Conservation (phyloP, 2,888 invertebrate genomes). For the Ochropleura plecta region DNA sequence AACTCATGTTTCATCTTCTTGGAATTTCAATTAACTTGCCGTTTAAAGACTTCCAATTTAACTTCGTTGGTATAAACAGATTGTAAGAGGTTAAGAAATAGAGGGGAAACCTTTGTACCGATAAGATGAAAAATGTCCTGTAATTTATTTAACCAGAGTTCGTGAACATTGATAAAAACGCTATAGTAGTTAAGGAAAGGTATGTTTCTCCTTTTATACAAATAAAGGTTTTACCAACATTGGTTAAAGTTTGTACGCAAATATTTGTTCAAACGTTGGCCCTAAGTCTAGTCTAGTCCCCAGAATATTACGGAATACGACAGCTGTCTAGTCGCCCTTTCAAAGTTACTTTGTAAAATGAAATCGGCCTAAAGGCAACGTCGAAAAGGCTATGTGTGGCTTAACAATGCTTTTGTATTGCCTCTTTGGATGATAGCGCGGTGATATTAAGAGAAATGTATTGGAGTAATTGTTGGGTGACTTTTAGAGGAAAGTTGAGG, state of each 20-base stretch:
- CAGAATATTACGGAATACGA: slow-evolving; percentile 63
- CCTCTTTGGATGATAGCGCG: slow-evolving; percentile 47
- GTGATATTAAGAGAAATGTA: slow-evolving; percentile 56
- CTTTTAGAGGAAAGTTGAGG: slow-evolving; percentile 11
- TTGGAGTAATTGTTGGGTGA: slow-evolving; percentile 31
- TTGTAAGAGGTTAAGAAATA: slow-evolving; percentile 44
- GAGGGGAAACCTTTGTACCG: slow-evolving; percentile 30
- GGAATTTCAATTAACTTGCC: slow-evolving; percentile 57
- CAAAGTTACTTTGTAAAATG: slow-evolving; percentile 82
- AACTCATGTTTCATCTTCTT: slow-evolving; percentile 51
- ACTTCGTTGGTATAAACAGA: slow-evolving; percentile 52
- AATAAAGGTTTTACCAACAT: slow-evolving; percentile 25
- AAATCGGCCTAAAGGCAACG: slow-evolving; percentile 75
- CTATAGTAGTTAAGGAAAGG: background rate
- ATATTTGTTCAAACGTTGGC: slow-evolving; percentile 25
- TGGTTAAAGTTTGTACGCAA: slow-evolving; percentile 11
- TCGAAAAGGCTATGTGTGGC: slow-evolving; percentile 77
- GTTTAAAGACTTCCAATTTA: slow-evolving; percentile 53
- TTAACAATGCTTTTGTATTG: slow-evolving; percentile 62
- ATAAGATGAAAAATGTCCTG: slow-evolving; percentile 35
- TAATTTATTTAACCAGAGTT: slow-evolving; percentile 45
- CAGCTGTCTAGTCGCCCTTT: slow-evolving; percentile 68
- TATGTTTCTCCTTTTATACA: background rate
- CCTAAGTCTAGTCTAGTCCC: slow-evolving; percentile 51
- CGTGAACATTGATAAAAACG: slow-evolving; percentile 21